Evolutionary conservation across 2,797 vertebrate genomes (phyloP).

Genomic region (Mallotus villosus): DNA sequence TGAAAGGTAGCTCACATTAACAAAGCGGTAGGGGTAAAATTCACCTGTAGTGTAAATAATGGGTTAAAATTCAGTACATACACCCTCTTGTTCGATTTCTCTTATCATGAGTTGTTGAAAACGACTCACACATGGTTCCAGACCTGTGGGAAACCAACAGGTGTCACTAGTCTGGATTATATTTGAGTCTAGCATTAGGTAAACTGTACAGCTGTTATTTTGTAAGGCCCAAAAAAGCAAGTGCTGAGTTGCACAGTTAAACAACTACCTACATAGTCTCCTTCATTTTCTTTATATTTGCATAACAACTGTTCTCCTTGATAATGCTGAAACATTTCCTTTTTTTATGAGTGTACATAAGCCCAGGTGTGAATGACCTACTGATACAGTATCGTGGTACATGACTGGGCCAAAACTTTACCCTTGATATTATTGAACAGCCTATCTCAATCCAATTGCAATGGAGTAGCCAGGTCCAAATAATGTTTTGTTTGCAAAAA

Average conservation of each 20-base stretch:
- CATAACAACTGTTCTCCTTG: slow-evolving; percentile 45
- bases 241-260: slow-evolving; percentile 1
- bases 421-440: background rate
- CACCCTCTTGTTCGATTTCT: background rate
- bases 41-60: background rate
- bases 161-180: slow-evolving; percentile 14
- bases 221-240: slow-evolving; percentile 35
- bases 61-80: background rate
- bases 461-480: too few relatives aligned
- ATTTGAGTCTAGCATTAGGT: background rate
- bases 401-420: background rate
- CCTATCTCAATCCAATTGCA: background rate
- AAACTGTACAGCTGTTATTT: background rate
- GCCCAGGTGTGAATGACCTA: background rate
- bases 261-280: background rate
- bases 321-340: slow-evolving; percentile 32
- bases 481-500: background rate
- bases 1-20: background rate
- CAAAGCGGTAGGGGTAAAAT: background rate
- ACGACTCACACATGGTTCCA: slow-evolving; percentile 8
- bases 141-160: slow-evolving; percentile 47
- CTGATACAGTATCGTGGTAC: background rate
- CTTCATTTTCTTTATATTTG: slow-evolving; percentile 44
- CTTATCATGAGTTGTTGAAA: slow-evolving; percentile 36
- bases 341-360: slow-evolving; percentile 35